Evolutionary conservation across 2,888 invertebrate genomes (phyloP), one percentile per base, ranked within the genome.

Genomic region (Lapara coniferarum): DNA sequence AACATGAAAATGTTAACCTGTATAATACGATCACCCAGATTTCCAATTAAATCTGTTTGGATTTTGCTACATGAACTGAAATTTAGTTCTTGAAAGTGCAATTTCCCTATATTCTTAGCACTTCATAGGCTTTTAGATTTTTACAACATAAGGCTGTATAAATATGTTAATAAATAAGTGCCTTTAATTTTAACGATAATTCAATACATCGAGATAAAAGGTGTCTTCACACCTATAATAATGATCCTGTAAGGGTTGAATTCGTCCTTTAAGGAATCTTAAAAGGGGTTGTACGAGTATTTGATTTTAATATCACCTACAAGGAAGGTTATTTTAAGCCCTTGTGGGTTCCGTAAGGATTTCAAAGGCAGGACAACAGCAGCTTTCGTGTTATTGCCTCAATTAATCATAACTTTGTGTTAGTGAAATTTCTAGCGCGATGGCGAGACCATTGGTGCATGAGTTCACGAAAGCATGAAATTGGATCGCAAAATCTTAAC

Each of bases 321-420:
- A 37, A 37, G 37, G 37, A 37, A 7, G 37, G 37, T 37, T 3
- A 37, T 37, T 6, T 37, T 37, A 37, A 19, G 52, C 5, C 19
- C 19, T 16, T 63, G 14, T 52, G 10, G 37, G 19, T 2, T 19
- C 73, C 75, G 68, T 71, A 71, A 73, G 77, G 76, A 78, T 73
- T 74, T 75, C 72, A 71, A 74, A 74, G 76, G 73, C 75, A 82
- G 81, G 85, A 88, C 87, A 86, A 87, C 81, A 84, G 79, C 79
- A 86, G 85, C 85, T 85, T 86, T 86, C 88, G 85, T 88, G 86
- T 89, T 91, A 93, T 92, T 92, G 87, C 89, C 83, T 85, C 89
- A 91, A 93, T 93, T 93, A 93, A 93, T 93, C 93, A 93, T 90
- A 93, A 93, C 85, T 93, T 92, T 88, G 90, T 87, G 89, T 87